These are phyloP conservation scores for Neelides sp. DNA, from an alignment of 1,140 invertebrate genomes.

Conservation along the genomic window DNA sequence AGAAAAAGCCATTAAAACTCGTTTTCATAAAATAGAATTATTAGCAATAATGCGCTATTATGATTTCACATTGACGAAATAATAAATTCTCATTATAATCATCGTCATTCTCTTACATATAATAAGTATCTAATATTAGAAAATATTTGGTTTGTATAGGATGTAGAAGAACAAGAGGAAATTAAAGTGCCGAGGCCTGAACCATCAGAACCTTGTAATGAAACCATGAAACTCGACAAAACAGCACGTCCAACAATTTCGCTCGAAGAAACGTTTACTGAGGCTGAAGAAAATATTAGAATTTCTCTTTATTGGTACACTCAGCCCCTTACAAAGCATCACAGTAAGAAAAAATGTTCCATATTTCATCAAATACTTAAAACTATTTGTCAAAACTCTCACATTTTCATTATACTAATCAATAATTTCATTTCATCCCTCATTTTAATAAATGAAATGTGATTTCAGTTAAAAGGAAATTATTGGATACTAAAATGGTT, in stretches of 20 bases:
- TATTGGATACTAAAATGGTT: conserved; percentile 44
- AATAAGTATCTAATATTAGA: no score
- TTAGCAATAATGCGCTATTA: no score
- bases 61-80: no score
- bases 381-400: neutral
- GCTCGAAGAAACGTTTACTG: neutral
- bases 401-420: neutral
- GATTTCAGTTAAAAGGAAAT: conserved; percentile 42
- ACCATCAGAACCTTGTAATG: conserved; percentile 20
- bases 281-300: conserved; percentile 45
- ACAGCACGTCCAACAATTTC: neutral
- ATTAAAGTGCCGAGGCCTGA: no score
- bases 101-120: no score
- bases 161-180: conserved; percentile 29
- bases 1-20: no score
- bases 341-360: conserved; percentile 36
- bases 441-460: conserved; percentile 24
- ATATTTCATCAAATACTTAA: neutral
- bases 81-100: no score
- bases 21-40: no score
- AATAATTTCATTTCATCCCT: conserved; percentile 6
- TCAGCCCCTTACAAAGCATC: conserved; percentile 43
- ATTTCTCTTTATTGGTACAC: conserved; percentile 50
- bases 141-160: conserved; percentile 31
- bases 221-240: conserved; percentile 3